A percentile compares a stretch with the other conserved stretches of the same genome.
Conservation (phyloP, 53 echinoderm and acorn worm genomes). For the Mesocentrotus franciscanus region DNA sequence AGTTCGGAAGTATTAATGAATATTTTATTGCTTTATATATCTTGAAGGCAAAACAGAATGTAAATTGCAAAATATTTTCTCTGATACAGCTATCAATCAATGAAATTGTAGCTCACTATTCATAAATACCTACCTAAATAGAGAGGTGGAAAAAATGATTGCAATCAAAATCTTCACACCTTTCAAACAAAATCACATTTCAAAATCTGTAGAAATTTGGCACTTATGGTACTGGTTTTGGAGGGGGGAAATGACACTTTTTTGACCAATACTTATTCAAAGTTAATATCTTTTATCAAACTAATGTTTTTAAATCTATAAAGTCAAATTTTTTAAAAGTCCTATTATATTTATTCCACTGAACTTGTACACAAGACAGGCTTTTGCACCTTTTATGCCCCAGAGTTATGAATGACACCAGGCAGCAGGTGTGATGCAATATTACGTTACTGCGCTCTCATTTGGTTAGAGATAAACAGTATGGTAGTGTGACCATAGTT, state of each 20-base stretch:
- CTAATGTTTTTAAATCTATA: background rate
- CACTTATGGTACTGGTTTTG: background rate
- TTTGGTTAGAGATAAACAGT: too few species aligned
- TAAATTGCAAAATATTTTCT: background rate
- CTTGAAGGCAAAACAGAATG: background rate
- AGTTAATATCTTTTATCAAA: background rate
- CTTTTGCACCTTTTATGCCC: too few species aligned
- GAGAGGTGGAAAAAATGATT: background rate
- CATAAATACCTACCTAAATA: background rate
- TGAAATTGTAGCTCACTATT: background rate
- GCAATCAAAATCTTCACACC: background rate
- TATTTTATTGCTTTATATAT: conserved; percentile 8
- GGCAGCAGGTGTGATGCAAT: too few species aligned
- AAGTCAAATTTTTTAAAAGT: too few species aligned
- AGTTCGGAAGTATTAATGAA: background rate
- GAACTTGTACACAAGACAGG: too few species aligned
- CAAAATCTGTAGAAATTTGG: background rate
- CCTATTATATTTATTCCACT: too few species aligned
- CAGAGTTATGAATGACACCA: too few species aligned
- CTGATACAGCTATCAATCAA: background rate
- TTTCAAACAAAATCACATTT: background rate
- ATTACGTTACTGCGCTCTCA: too few species aligned
- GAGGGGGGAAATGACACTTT: background rate
- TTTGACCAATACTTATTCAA: background rate
- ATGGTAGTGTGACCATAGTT: too few species aligned